These are phyloP conservation scores for Polydrusus cervinus DNA, from an alignment of 2,888 invertebrate genomes.

Conservation along the genomic window DNA sequence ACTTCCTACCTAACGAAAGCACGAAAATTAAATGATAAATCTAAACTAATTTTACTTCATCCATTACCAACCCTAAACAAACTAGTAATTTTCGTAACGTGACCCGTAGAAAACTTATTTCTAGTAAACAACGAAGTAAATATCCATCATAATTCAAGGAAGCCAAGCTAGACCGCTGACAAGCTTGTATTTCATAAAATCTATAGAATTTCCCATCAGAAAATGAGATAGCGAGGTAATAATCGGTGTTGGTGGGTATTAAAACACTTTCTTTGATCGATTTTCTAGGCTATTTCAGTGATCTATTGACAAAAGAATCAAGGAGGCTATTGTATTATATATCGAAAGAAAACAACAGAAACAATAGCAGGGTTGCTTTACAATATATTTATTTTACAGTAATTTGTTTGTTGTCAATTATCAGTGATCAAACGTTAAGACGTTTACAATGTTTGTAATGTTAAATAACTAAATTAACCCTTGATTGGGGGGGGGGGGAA, in stretches of 20 bases:
- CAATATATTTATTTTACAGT: too few relatives aligned
- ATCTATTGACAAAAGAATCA: not conserved
- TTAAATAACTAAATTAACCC: too few relatives aligned
- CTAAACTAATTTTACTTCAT: not conserved
- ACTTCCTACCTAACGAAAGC: too few relatives aligned
- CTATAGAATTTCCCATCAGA: not conserved
- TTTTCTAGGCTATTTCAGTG: not conserved
- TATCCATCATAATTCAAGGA: not conserved
- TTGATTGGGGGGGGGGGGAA: too few relatives aligned
- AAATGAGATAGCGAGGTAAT: not conserved
- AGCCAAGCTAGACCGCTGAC: not conserved
- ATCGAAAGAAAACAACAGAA: not conserved
- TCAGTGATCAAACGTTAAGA: too few relatives aligned
- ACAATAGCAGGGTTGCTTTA: not conserved
- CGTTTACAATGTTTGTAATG: too few relatives aligned
- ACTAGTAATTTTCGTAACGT: not conserved
- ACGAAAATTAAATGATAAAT: too few relatives aligned
- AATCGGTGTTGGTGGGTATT: not conserved
- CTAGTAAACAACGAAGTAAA: not conserved
- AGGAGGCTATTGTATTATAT: not conserved
- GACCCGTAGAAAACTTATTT: not conserved
- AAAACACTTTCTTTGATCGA: not conserved
- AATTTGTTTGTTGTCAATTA: too few relatives aligned
- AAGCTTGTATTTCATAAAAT: conserved; percentile 1
- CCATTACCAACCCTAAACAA: not conserved